A percentile compares a stretch with the other conserved stretches of the same genome.
Conservation (phyloP, 2,797 vertebrate genomes). For the Scolopax rusticola region DNA sequence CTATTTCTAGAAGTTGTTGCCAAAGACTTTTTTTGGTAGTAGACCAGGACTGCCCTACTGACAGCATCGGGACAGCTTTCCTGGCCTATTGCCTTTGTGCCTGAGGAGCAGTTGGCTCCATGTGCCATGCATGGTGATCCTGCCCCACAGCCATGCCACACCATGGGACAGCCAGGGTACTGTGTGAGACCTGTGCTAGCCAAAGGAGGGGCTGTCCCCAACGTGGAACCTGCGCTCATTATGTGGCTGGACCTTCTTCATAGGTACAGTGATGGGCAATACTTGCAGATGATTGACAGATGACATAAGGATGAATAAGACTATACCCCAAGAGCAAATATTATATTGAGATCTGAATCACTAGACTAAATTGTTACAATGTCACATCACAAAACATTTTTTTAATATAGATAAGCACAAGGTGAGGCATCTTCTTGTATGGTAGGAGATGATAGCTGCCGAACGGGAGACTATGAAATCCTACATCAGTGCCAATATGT, state of each 20-base stretch:
- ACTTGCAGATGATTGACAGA: not conserved
- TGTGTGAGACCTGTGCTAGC: accelerated
- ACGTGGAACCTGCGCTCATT: accelerated
- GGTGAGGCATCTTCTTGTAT: not conserved
- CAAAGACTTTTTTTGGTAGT: not conserved
- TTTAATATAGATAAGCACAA: not conserved
- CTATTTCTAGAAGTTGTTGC: conserved; percentile 36
- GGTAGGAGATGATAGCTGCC: not conserved
- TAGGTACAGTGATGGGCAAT: not conserved
- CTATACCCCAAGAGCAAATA: not conserved
- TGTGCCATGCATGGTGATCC: not conserved
- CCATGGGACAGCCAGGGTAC: accelerated
- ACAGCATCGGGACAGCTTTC: not conserved
- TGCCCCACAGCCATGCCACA: not conserved
- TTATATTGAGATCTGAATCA: not conserved
- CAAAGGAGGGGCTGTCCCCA: not conserved
- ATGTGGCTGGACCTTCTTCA: not conserved
- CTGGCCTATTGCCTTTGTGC: not conserved
- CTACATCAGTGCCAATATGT: not conserved
- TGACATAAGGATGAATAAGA: not conserved
- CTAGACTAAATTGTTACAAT: not conserved
- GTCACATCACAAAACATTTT: not conserved
- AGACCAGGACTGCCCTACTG: not conserved
- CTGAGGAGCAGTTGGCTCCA: conserved; percentile 13
- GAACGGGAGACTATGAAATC: not conserved